Evolutionary conservation across 2,113 vertebrate genomes (phyloP).

Genomic region (Actinemys pallida): DNA sequence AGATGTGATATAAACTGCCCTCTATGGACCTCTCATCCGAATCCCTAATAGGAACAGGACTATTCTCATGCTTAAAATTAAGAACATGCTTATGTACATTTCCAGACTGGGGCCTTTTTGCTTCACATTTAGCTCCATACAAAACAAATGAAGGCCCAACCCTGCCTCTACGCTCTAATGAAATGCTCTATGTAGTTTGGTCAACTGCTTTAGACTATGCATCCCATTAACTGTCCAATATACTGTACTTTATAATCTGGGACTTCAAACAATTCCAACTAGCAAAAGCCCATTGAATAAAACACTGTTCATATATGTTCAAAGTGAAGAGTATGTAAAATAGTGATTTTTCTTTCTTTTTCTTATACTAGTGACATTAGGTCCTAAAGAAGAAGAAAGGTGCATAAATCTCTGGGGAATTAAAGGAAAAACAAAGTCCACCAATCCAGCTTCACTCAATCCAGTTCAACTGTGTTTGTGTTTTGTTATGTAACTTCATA

Average conservation of each 20-base stretch:
- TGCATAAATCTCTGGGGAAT: too few relatives aligned
- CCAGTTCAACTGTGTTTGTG: not conserved
- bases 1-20: not conserved
- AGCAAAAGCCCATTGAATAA: not conserved
- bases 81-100: not conserved
- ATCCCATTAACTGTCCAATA: not conserved
- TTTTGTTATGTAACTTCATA: not conserved
- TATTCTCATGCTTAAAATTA: not conserved
- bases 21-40: not conserved
- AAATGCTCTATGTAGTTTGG: not conserved
- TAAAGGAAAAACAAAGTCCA: too few relatives aligned
- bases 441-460: not conserved
- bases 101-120: rapidly evolving
- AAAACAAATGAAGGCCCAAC: not conserved
- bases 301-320: not conserved
- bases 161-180: not conserved
- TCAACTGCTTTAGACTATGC: not conserved
- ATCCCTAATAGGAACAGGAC: not conserved
- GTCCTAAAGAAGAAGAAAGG: too few relatives aligned
- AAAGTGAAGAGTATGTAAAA: not conserved
- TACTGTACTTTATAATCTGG: not conserved
- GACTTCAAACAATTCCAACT: not conserved
- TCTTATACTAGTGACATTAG: too few relatives aligned
- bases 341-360: too few relatives aligned
- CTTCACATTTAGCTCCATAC: not conserved